These are phyloP conservation scores for Alosa sapidissima DNA, from an alignment of 2,797 vertebrate species.

Conservation along the genomic window DNA sequence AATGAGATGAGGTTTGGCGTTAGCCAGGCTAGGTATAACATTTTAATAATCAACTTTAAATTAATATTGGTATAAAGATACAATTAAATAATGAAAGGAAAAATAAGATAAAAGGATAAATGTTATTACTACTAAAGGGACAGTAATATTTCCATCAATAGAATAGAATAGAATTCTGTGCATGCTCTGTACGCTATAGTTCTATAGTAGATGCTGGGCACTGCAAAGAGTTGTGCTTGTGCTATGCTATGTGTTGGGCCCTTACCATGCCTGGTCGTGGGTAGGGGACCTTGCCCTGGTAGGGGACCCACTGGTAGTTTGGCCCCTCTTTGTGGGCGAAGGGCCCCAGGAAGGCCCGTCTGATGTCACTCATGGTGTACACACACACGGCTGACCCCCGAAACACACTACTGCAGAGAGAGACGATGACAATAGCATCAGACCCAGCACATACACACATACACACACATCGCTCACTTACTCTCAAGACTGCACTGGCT, in stretches of 20 bases:
- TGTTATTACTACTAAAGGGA: too few species aligned
- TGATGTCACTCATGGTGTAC: slow-evolving; percentile 96
- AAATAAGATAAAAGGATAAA: too few species aligned
- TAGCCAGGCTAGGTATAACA: too few species aligned
- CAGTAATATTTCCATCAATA: too few species aligned
- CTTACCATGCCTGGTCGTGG: slow-evolving; percentile 95
- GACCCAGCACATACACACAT: background rate
- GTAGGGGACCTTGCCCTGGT: slow-evolving; percentile 95
- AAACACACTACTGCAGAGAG: slow-evolving; percentile 84
- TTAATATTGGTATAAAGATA: too few species aligned
- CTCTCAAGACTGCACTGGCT: too few species aligned
- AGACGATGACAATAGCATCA: slow-evolving; percentile 10
- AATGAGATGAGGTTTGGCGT: too few species aligned
- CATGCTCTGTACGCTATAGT: background rate
- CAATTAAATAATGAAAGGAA: too few species aligned
- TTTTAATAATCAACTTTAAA: too few species aligned
- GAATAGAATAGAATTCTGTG: too few species aligned
- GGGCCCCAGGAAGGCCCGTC: slow-evolving; percentile 94
- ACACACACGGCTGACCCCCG: slow-evolving; percentile 92
- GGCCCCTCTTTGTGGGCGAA: slow-evolving; percentile 98
- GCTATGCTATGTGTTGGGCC: slow-evolving; percentile 33
- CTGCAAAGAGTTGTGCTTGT: slow-evolving; percentile 30
- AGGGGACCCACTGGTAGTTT: slow-evolving; percentile 96
- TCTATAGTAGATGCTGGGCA: background rate
- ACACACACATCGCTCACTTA: background rate